Conservation (phyloP, 2,888 invertebrate genomes). For the Morinoia aosen region DNA sequence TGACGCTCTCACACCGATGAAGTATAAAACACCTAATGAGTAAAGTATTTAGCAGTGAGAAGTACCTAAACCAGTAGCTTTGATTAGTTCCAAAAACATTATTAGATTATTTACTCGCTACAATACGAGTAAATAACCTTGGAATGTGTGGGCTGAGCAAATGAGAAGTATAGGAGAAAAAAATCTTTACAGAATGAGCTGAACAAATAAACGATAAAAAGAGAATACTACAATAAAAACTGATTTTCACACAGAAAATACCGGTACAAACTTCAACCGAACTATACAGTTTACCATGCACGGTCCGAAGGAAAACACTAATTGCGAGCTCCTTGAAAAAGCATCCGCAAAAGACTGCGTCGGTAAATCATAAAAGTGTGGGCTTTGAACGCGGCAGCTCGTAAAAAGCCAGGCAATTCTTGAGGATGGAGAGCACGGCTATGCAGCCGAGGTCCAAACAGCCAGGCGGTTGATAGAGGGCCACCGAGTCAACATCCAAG, state of each 20-base stretch:
- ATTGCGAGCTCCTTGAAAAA: neutral
- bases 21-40: neutral
- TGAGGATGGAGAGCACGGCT: neutral
- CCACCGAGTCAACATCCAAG: neutral
- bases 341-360: neutral
- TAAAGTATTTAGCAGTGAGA: neutral
- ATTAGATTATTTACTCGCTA: too few species aligned
- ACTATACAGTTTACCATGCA: neutral
- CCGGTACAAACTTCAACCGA: neutral
- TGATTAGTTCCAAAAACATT: neutral
- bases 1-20: neutral
- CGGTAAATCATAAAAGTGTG: neutral
- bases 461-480: neutral
- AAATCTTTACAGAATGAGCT: too few species aligned
- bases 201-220: neutral
- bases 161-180: neutral
- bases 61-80: neutral
- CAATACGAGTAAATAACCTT: neutral
- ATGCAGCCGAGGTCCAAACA: conserved; percentile 1
- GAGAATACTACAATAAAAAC: neutral
- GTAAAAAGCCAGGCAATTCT: conserved; percentile 9
- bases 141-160: neutral
- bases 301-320: neutral
- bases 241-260: neutral
- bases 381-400: neutral